These are phyloP conservation scores for Pheosia gnoma DNA, from an alignment of 2,888 invertebrate genomes.

Conservation along the genomic window DNA sequence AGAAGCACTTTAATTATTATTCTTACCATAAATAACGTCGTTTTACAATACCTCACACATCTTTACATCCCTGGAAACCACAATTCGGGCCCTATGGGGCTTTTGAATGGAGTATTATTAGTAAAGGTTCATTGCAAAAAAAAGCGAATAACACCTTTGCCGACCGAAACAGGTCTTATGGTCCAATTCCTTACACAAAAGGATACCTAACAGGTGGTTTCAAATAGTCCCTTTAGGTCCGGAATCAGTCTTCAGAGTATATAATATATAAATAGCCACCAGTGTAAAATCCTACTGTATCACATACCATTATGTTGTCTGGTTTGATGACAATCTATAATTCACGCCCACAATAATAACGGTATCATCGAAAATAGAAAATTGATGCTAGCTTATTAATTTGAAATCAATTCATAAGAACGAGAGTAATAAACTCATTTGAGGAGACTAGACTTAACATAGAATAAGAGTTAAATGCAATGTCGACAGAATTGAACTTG, in stretches of 20 bases:
- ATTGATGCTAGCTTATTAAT: constrained; percentile 28
- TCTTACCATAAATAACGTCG: constrained; percentile 8
- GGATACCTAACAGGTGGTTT: not conserved
- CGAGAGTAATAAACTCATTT: constrained; percentile 15
- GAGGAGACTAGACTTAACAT: constrained; percentile 6
- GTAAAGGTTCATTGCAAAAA: too few species aligned
- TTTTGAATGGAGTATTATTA: too few species aligned
- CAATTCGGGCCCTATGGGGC: too few species aligned
- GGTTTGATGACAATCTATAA: constrained; percentile 22
- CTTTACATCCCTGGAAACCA: too few species aligned
- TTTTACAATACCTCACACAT: too few species aligned
- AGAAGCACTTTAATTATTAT: not conserved
- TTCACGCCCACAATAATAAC: constrained; percentile 37
- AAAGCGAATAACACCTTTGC: too few species aligned
- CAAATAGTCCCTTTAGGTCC: not conserved
- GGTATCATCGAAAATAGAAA: constrained; percentile 30
- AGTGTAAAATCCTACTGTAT: constrained; percentile 31
- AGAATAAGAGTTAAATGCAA: not conserved
- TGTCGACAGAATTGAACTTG: not conserved
- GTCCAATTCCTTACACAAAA: not conserved
- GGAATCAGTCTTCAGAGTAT: too few species aligned
- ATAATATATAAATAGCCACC: constrained; percentile 2
- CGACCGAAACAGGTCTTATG: too few species aligned
- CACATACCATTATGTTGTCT: constrained; percentile 28
- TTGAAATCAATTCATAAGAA: constrained; percentile 32